These are phyloP conservation scores for Pogonocherus hispidulus DNA, from an alignment of 2,888 invertebrate genomes.

Conservation along the genomic window DNA sequence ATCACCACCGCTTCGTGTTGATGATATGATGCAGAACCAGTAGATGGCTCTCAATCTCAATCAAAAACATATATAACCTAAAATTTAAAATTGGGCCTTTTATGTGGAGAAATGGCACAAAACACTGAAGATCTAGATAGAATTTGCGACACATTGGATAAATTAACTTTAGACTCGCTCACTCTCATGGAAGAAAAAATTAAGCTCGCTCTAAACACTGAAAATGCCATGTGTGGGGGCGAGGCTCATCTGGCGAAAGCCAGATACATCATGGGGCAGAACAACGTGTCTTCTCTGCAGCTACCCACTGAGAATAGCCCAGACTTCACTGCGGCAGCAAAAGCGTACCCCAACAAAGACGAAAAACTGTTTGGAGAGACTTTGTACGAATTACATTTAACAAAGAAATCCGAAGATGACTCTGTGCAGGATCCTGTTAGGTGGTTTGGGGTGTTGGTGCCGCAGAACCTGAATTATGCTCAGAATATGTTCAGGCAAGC, in stretches of 20 bases:
- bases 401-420: slow-evolving; percentile 62
- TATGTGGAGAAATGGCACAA: slow-evolving; percentile 43
- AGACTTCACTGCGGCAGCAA: slow-evolving; percentile 69
- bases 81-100: no score
- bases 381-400: slow-evolving; percentile 60
- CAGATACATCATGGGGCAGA: slow-evolving; percentile 84
- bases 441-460: slow-evolving; percentile 91
- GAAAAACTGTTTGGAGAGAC: slow-evolving; percentile 58
- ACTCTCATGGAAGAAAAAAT: slow-evolving; percentile 83
- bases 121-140: slow-evolving; percentile 63
- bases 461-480: slow-evolving; percentile 82
- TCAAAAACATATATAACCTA: no score
- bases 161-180: slow-evolving; percentile 77
- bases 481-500: slow-evolving; percentile 81
- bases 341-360: slow-evolving; percentile 62
- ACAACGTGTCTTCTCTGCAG: slow-evolving; percentile 78
- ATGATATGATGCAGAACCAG: no score
- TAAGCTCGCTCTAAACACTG: slow-evolving; percentile 77
- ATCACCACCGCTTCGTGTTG: no score
- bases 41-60: no score
- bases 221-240: slow-evolving; percentile 78
- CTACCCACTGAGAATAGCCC: slow-evolving; percentile 77
- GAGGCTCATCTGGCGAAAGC: slow-evolving; percentile 83
- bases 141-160: slow-evolving; percentile 76
- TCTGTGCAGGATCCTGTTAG: slow-evolving; percentile 77